Conservation (phyloP, 1,140 invertebrate genomes). For the Halesus radiatus region DNA sequence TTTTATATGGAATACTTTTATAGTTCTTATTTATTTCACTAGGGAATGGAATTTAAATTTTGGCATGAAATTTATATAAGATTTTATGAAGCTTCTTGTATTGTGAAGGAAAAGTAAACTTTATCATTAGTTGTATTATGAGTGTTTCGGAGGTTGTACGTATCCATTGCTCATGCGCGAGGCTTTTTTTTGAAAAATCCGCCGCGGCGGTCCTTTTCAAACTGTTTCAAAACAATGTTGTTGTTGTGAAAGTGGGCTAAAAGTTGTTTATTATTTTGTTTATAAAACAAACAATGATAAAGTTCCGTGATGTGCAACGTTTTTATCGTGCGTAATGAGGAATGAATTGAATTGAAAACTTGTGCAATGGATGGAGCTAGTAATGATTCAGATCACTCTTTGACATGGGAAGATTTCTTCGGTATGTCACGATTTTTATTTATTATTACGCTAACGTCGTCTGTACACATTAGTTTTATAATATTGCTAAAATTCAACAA, state of each 20-base stretch:
- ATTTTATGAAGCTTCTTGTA: no score
- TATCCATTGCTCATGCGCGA: slow-evolving; percentile 1
- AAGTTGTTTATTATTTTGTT: background rate
- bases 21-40: no score
- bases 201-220: slow-evolving; percentile 1
- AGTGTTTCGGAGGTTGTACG: background rate
- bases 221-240: slow-evolving; percentile 2
- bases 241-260: background rate
- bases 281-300: slow-evolving; percentile 28
- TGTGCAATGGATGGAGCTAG: slow-evolving; percentile 63
- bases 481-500: no score
- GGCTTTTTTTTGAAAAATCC: slow-evolving; percentile 2
- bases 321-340: background rate
- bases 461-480: no score
- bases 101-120: no score
- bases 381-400: slow-evolving; percentile 70
- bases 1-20: no score
- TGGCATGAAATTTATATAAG: no score
- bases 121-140: no score
- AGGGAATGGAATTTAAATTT: no score
- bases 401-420: slow-evolving; percentile 71
- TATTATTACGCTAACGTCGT: background rate
- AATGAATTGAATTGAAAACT: slow-evolving; percentile 30
- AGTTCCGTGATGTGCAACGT: background rate
- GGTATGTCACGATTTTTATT: slow-evolving; percentile 60